Conservation (phyloP, 2,888 invertebrate genomes). For the Phyto melanocephala region DNA sequence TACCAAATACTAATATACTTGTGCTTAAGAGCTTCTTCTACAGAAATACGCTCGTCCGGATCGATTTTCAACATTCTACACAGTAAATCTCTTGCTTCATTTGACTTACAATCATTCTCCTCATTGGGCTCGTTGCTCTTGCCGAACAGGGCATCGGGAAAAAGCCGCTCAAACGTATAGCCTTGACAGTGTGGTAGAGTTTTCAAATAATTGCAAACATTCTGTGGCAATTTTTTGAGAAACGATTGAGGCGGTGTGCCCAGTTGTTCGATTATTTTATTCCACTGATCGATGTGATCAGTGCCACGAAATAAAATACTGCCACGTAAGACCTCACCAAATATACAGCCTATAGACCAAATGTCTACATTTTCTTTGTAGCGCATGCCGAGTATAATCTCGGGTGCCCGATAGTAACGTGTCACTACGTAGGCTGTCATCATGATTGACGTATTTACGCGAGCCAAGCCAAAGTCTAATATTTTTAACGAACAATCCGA, state of each 20-base stretch:
- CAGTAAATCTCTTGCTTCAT: constrained; percentile 97
- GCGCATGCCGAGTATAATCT: constrained; percentile 98
- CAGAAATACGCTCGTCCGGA: constrained; percentile 97
- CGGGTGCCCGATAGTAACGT: constrained; percentile 98
- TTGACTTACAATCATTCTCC: constrained; percentile 94
- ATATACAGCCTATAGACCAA: constrained; percentile 99
- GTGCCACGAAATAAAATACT: constrained; percentile 99
- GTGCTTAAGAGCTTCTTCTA: constrained; percentile 98
- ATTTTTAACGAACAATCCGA: constrained; percentile 99
- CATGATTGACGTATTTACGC: constrained; percentile 97
- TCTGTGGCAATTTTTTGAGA: constrained; percentile 97
- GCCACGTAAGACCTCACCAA: constrained; percentile 99
- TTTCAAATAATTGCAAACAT: constrained; percentile 99
- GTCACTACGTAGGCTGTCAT: constrained; percentile 99
- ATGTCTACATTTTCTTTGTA: constrained; percentile 99
- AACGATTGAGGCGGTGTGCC: constrained; percentile 97
- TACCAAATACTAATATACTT: constrained; percentile 99
- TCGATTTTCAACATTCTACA: constrained; percentile 99
- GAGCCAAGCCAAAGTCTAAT: constrained; percentile 98
- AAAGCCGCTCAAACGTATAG: constrained; percentile 96
- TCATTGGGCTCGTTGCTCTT: constrained; percentile 87
- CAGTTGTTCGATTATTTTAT: constrained; percentile 98
- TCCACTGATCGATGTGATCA: constrained; percentile 99
- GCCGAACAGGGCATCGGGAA: constrained; percentile 98
- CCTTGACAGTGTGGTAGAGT: constrained; percentile 97